Conservation (phyloP, 2,888 invertebrate genomes). For the Netelia fuscicornis region DNA sequence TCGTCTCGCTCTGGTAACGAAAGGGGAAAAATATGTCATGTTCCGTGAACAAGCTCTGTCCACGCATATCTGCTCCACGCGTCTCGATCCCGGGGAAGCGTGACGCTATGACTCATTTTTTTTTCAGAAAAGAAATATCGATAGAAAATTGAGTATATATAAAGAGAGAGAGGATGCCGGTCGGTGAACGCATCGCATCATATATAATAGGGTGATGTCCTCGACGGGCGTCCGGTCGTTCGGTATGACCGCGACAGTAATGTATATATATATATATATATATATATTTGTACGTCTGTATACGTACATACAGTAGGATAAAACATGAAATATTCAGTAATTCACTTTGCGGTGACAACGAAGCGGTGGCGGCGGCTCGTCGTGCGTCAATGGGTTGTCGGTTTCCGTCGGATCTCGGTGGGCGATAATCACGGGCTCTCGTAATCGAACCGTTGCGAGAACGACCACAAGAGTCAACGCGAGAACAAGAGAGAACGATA, state of each 20-base stretch:
- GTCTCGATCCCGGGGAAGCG: conserved; percentile 45
- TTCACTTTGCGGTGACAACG: conserved; percentile 69
- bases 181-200: conserved; percentile 63
- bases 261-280: conserved; percentile 32
- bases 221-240: conserved; percentile 73
- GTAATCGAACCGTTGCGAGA: conserved; percentile 64
- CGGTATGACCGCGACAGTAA: conserved; percentile 68
- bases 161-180: conserved; percentile 70
- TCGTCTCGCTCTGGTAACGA: not conserved
- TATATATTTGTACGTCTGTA: not conserved
- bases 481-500: conserved; percentile 50
- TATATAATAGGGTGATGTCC: conserved; percentile 72
- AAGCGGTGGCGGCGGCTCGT: conserved; percentile 69
- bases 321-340: conserved; percentile 74
- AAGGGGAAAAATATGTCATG: not conserved
- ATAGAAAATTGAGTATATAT: conserved; percentile 56
- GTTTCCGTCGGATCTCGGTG: conserved; percentile 78
- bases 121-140: conserved; percentile 71
- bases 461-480: conserved; percentile 33
- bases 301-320: conserved; percentile 48
- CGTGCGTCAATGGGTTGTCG: conserved; percentile 80
- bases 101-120: conserved; percentile 47
- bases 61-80: conserved; percentile 18
- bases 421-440: conserved; percentile 76
- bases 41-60: conserved; percentile 8